Evolutionary conservation across 1,140 invertebrate genomes (phyloP), one percentile per base, ranked within the genome.

Genomic region (Heliconius hewitsoni): DNA sequence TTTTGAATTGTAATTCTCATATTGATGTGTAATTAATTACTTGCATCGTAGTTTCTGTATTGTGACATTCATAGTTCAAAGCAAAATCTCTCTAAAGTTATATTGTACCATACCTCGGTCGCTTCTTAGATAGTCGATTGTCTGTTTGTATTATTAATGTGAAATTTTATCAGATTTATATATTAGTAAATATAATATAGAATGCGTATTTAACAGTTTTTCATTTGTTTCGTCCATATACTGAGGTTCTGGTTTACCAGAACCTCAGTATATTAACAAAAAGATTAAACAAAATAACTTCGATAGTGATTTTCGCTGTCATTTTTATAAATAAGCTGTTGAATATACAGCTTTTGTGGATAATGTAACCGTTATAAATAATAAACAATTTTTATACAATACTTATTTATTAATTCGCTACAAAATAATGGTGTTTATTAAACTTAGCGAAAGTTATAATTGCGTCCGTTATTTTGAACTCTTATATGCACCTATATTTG

Each of bases 51-150:
- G 83, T 82, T 85, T 84, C 83, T 85, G 77, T 77, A 73, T 77
- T 71, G 74, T 79, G 37, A 46, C 39, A 50, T 84, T 16, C 27
- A 73, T 84, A 66, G 60, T 66, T 66, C 30, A 66, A 66, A 27
- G 60, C 60, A 16, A 66, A 30, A 27, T 27, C 60, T 66, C 23
- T 27, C 60, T 66, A 66, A 66, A 30, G 60, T 66, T 66, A 30
- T 57, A 57, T 3, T 57, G 85, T 90, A 84, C 84, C 86, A 86
- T 81, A 84, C 85, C 84, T 89, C 84, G 78, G 86, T 77, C 78
- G 85, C 86, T 89, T 88, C 79, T 82, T 84, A 76, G 73, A 80
- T 81, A 73, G 77, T 78, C 42, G 78, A 81, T 60, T 77, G 73
- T 81, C 76, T 76, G 77, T 73, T 72, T 55, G 42, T 80, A 74